Evolutionary conservation across 2,113 vertebrate genomes (phyloP), one percentile per base, ranked within the genome.

Genomic region (Channa maculata): DNA sequence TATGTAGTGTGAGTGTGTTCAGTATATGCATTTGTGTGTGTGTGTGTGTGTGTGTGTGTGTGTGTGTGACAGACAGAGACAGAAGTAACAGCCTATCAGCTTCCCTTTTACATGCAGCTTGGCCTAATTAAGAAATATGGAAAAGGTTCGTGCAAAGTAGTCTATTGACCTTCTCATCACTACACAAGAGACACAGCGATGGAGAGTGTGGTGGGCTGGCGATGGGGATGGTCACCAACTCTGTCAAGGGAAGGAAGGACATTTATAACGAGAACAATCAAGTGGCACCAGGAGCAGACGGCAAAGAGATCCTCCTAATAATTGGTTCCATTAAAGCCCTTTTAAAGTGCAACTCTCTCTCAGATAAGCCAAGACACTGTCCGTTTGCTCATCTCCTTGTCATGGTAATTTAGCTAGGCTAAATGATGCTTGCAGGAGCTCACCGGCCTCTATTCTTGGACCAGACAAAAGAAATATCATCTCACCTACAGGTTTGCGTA

Each of bases 71-170:
- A 24, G 24, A 24, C 34, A 9, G 39, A 55, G 66, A 57, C 63
- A 33, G 63, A 77, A 50, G 63, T 72, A 70, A 50, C 65, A 76
- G 62, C 82, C 76, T 68, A 83, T 84, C 66, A 39, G 67, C 69
- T 83, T 75, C 80, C 73, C 80, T 86, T 82, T 85, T 85, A 90
- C 86, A 92, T 87, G 75, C 49, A 74, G 78, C 81, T 88, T 87
- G 77, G 82, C 90, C 91, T 95, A 94, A 95, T 95, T 95, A 94
- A 94, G 93, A 91, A 92, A 93, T 93, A 87, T 88, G 88, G 83
- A 91, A 91, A 90, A 90, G 91, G 92, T 93, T 91, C 87, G 80
- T 88, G 86, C 92, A 86, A 87, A 92, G 86, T 89, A 90, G 85
- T 89, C 86, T 78, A 89, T 89, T 94, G 92, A 95, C 94, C 93